Percentiles rank a stretch among this genome's conserved stretches.
Conservation (phyloP, 2,797 vertebrate genomes). For the Acrocephalus scirpaceus region DNA sequence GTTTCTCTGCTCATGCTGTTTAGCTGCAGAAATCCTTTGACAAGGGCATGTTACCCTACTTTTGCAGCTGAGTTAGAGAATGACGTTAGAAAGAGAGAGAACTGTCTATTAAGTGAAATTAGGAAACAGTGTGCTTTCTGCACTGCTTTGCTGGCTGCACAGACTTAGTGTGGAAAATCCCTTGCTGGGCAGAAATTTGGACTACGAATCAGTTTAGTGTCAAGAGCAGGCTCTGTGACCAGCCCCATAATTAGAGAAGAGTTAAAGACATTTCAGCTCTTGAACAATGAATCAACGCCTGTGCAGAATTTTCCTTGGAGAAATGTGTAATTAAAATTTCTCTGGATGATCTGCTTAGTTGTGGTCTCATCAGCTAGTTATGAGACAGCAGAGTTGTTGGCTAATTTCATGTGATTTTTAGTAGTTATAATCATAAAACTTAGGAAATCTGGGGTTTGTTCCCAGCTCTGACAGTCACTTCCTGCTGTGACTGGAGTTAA, state of each 20-base stretch:
- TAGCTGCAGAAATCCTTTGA: background rate
- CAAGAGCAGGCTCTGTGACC: background rate
- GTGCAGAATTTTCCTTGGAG: background rate
- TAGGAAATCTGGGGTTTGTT: background rate
- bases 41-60: conserved; percentile 14
- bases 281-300: background rate
- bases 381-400: background rate
- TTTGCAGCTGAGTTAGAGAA: conserved; percentile 15
- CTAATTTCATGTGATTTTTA: background rate
- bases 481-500: background rate
- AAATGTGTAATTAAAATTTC: background rate
- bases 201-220: background rate
- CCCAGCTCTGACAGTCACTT: background rate
- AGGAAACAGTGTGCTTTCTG: background rate
- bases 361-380: background rate
- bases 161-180: background rate
- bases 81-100: background rate
- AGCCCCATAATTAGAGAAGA: background rate
- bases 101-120: conserved; percentile 1
- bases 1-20: background rate
- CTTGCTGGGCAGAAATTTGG: background rate
- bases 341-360: background rate
- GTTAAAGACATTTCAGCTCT: background rate
- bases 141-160: background rate
- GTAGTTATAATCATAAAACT: background rate